Conservation (phyloP, 2,113 vertebrate species). For the Bungarus multicinctus region DNA sequence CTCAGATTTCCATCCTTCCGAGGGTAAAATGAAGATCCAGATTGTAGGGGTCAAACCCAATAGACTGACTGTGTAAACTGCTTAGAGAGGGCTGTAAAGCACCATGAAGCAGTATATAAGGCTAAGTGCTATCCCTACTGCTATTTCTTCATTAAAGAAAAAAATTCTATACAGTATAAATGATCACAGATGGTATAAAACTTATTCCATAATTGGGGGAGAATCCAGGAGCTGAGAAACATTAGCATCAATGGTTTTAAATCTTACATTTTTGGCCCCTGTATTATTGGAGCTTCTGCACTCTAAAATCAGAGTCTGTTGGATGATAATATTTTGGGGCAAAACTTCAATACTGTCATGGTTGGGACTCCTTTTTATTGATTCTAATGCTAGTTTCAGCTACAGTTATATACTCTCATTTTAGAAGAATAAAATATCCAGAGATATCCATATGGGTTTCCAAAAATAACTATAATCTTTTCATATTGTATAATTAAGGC, state of each 20-base stretch:
- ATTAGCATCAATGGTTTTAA: neutral
- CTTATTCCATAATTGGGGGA: neutral
- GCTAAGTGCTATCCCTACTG: too few relatives aligned
- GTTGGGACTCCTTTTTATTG: neutral
- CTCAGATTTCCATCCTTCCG: too few relatives aligned
- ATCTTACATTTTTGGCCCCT: neutral
- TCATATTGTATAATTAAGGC: neutral
- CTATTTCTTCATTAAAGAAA: neutral
- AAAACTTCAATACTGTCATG: neutral
- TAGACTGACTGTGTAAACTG: too few relatives aligned
- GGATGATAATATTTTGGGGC: neutral
- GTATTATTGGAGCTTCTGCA: neutral
- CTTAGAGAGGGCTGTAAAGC: too few relatives aligned
- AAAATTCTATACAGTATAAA: neutral
- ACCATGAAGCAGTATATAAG: too few relatives aligned
- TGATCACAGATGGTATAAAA: neutral
- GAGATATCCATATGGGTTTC: neutral
- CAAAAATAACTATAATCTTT: neutral
- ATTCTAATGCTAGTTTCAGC: neutral
- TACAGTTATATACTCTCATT: neutral
- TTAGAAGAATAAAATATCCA: neutral
- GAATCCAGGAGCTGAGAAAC: neutral
- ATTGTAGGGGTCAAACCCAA: too few relatives aligned
- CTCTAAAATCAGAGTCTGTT: neutral
- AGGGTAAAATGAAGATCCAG: too few relatives aligned